Evolutionary conservation across 2,113 vertebrate genomes (phyloP).

Genomic region (Thunnus maccoyii): DNA sequence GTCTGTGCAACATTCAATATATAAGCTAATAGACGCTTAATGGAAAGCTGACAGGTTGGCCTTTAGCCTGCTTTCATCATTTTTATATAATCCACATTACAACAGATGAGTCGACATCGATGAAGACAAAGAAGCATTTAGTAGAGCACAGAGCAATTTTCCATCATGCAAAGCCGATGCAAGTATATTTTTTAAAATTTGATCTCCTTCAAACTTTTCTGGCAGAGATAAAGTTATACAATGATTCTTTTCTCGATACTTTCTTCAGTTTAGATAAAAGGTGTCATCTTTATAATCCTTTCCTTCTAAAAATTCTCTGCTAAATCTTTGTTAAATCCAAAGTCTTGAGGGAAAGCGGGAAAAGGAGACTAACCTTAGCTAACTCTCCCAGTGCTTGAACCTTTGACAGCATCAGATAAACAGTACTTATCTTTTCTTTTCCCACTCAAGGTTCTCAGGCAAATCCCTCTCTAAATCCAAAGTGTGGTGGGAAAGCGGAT

Average conservation of each 20-base stretch:
- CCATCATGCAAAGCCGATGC: neutral
- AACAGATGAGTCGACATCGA: neutral
- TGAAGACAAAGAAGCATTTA: neutral
- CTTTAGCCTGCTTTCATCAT: neutral
- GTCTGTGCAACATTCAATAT: neutral
- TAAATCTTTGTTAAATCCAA: slow-evolving; percentile 57
- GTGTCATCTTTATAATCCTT: slow-evolving; percentile 46
- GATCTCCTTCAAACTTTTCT: neutral
- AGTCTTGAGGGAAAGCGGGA: slow-evolving; percentile 35
- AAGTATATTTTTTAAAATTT: neutral
- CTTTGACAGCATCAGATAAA: slow-evolving; percentile 66
- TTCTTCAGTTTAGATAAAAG: slow-evolving; percentile 24
- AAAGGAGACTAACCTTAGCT: slow-evolving; percentile 26
- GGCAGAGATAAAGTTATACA: neutral
- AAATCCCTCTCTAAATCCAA: slow-evolving; percentile 63
- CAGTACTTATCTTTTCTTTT: slow-evolving; percentile 42
- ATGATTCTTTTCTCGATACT: slow-evolving; percentile 1
- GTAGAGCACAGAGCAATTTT: no score
- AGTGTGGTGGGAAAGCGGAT: slow-evolving; percentile 54
- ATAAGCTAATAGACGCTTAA: slow-evolving; percentile 12
- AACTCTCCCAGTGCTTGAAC: slow-evolving; percentile 42
- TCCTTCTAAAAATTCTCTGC: slow-evolving; percentile 19
- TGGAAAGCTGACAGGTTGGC: slow-evolving; percentile 11
- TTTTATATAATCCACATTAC: slow-evolving; percentile 1
- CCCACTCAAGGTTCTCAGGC: slow-evolving; percentile 42